Evolutionary conservation across 1,140 invertebrate genomes (phyloP).

Genomic region (Eulimnadia texana): DNA sequence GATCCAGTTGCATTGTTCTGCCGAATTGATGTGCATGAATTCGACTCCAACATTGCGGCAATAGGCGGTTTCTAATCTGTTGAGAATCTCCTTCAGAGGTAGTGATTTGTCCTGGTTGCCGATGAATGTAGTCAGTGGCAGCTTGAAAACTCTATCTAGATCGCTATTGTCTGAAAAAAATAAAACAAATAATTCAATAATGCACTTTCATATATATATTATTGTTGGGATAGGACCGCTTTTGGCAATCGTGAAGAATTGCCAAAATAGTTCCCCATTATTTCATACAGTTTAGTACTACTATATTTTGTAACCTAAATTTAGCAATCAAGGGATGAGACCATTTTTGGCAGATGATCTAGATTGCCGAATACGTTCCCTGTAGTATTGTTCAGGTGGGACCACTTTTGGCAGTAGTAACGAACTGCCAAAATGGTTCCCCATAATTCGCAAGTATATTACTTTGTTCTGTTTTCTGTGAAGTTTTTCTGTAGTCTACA

Average conservation of each 20-base stretch:
- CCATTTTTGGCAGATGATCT: neutral
- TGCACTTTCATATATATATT: neutral
- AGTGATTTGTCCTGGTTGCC: slow-evolving; percentile 82
- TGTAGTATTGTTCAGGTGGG: neutral
- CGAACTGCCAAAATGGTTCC: neutral
- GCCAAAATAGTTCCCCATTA: neutral
- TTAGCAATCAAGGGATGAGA: neutral
- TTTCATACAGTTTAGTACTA: neutral
- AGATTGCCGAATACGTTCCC: too few species aligned
- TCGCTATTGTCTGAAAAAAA: slow-evolving; percentile 71
- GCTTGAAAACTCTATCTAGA: slow-evolving; percentile 89
- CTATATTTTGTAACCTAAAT: too few species aligned
- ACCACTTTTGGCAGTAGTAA: neutral
- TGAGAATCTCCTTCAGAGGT: slow-evolving; percentile 81
- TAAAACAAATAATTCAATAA: neutral
- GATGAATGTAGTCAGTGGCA: slow-evolving; percentile 96
- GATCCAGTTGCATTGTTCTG: slow-evolving; percentile 99
- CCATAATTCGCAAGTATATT: too few species aligned
- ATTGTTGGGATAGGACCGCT: neutral
- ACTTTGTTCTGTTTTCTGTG: neutral
- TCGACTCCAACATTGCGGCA: slow-evolving; percentile 91
- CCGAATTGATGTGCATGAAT: slow-evolving; percentile 98
- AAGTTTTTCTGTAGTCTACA: too few species aligned
- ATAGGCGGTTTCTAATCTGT: slow-evolving; percentile 74
- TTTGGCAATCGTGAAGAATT: neutral